phyloP scores from a whole-genome alignment of 2,797 vertebrate species.

The Coreius guichenoti region DNA sequence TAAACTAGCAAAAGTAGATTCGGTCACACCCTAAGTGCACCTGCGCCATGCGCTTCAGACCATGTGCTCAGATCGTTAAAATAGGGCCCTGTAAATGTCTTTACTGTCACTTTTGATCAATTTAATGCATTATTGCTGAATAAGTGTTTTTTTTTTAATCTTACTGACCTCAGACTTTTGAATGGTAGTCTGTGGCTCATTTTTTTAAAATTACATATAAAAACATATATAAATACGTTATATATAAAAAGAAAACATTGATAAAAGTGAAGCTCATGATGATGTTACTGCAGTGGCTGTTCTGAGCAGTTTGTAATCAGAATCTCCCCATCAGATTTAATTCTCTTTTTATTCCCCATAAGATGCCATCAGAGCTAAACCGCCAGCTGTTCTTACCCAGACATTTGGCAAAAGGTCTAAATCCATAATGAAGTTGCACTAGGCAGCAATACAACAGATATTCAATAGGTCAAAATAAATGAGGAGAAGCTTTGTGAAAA shows the following conservation, averaged over 20 bases:
- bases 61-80: no score
- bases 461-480: slow-evolving; percentile 17
- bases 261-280: background rate
- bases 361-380: background rate
- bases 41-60: no score
- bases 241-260: background rate
- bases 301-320: background rate
- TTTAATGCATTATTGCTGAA: background rate
- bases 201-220: background rate
- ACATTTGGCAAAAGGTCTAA: slow-evolving; percentile 26
- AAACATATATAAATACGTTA: background rate
- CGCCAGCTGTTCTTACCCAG: slow-evolving; percentile 18
- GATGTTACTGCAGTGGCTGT: background rate
- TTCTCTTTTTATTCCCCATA: background rate
- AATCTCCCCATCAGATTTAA: slow-evolving; percentile 11
- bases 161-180: background rate
- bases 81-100: background rate
- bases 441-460: background rate
- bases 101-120: background rate
- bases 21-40: no score
- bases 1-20: no score
- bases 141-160: background rate
- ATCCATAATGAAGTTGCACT: slow-evolving; percentile 31
- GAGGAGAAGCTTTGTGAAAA: slow-evolving; percentile 24
- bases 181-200: background rate